Evolutionary conservation across 2,888 invertebrate species (phyloP).

Genomic region (Myopa tessellatipennis): DNA sequence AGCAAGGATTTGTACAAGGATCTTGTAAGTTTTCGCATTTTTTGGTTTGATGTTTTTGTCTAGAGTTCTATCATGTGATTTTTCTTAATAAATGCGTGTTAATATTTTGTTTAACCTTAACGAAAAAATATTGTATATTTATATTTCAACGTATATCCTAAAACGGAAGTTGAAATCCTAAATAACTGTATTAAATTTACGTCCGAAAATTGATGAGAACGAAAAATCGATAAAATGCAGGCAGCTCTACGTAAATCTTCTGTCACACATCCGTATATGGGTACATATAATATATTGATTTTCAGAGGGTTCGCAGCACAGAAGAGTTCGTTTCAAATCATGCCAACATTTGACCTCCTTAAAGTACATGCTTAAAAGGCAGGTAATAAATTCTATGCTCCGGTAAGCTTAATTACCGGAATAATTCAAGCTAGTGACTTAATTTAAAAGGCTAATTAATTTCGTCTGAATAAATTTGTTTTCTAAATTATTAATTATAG

Average conservation of each 20-base stretch:
- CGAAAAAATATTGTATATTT: neutral
- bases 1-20: slow-evolving; percentile 97
- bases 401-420: neutral
- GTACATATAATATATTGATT: neutral
- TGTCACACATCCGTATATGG: neutral
- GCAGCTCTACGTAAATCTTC: neutral
- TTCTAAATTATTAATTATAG: slow-evolving; percentile 11
- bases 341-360: slow-evolving; percentile 1
- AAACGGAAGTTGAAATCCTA: too few species aligned
- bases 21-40: slow-evolving; percentile 76
- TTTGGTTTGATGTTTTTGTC: neutral
- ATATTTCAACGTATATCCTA: neutral
- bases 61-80: neutral
- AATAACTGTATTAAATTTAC: too few species aligned
- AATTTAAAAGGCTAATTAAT: too few species aligned
- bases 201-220: too few species aligned
- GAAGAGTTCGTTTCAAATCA: neutral
- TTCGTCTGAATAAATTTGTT: neutral
- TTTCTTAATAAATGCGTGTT: neutral
- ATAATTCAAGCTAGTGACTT: neutral
- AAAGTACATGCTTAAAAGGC: neutral
- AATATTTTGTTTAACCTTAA: neutral
- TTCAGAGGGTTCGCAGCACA: neutral
- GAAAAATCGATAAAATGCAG: slow-evolving; percentile 13
- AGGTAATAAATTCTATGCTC: neutral